Conservation (phyloP, 1,140 invertebrate species). For the Pseudomyrmex cubaensis region DNA sequence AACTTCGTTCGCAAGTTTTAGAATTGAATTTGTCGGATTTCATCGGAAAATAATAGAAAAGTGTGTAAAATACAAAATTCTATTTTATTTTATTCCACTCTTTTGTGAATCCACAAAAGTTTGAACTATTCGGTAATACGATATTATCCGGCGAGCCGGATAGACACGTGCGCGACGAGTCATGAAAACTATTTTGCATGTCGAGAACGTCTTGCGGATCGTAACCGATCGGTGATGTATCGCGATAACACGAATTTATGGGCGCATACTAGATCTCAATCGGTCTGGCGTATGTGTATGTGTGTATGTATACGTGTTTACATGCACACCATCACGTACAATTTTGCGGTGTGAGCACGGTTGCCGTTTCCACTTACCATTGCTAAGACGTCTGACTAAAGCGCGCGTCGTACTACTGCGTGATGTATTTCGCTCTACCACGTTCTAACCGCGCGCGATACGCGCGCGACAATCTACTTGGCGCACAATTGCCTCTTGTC, state of each 20-base stretch:
- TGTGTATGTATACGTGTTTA: too few relatives aligned
- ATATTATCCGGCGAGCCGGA: not conserved
- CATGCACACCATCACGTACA: too few relatives aligned
- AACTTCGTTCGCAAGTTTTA: too few relatives aligned
- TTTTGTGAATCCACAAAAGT: too few relatives aligned
- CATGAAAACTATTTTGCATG: not conserved
- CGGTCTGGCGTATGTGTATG: not conserved
- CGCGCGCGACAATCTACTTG: conserved; percentile 26
- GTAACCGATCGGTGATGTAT: not conserved
- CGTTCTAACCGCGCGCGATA: not conserved
- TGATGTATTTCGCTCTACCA: conserved; percentile 1
- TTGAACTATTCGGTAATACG: too few relatives aligned
- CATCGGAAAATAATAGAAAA: too few relatives aligned
- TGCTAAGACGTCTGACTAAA: conserved; percentile 5
- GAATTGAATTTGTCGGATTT: too few relatives aligned
- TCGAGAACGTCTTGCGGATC: not conserved
- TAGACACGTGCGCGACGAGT: not conserved
- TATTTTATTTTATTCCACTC: too few relatives aligned
- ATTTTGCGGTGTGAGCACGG: not conserved
- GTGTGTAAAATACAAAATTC: too few relatives aligned
- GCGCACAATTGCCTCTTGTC: conserved; percentile 21
- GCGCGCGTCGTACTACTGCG: conserved; percentile 26
- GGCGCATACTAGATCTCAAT: not conserved
- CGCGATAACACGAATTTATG: not conserved
- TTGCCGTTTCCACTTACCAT: not conserved